Evolutionary conservation across 2,113 vertebrate species (phyloP).

Genomic region (Oreochromis niloticus): DNA sequence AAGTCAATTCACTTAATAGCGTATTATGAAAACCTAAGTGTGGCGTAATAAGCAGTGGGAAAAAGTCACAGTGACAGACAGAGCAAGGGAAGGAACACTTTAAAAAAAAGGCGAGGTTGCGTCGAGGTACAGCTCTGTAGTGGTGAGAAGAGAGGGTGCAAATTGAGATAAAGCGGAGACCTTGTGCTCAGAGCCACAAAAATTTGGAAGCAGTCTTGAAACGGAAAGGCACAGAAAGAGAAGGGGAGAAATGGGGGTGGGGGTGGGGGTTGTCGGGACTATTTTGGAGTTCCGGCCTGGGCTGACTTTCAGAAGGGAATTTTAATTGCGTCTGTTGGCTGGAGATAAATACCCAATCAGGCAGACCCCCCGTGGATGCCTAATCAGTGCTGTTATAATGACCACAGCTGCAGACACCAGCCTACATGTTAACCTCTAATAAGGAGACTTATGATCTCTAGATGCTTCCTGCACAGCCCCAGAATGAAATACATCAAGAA

Average conservation of each 20-base stretch:
- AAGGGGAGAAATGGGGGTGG: not conserved
- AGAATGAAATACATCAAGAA: constrained; percentile 9
- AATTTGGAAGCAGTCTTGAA: constrained; percentile 23
- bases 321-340: constrained; percentile 73
- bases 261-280: not conserved
- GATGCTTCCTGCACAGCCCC: constrained; percentile 11
- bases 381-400: constrained; percentile 69
- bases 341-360: constrained; percentile 74
- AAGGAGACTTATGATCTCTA: constrained; percentile 35
- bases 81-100: not conserved
- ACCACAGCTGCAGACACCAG: constrained; percentile 55
- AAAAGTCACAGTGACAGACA: not conserved
- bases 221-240: constrained; percentile 23
- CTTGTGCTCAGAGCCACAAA: constrained; percentile 26
- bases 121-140: not conserved
- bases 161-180: constrained; percentile 31
- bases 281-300: constrained; percentile 46
- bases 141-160: constrained; percentile 3
- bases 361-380: constrained; percentile 50
- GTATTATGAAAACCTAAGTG: constrained; percentile 22
- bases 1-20: constrained; percentile 13
- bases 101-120: not conserved
- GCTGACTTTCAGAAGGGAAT: constrained; percentile 59
- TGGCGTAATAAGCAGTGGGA: constrained; percentile 5
- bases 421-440: constrained; percentile 50